phyloP scores from a whole-genome alignment of 2,797 vertebrate genomes.

The Bufotes viridis region DNA sequence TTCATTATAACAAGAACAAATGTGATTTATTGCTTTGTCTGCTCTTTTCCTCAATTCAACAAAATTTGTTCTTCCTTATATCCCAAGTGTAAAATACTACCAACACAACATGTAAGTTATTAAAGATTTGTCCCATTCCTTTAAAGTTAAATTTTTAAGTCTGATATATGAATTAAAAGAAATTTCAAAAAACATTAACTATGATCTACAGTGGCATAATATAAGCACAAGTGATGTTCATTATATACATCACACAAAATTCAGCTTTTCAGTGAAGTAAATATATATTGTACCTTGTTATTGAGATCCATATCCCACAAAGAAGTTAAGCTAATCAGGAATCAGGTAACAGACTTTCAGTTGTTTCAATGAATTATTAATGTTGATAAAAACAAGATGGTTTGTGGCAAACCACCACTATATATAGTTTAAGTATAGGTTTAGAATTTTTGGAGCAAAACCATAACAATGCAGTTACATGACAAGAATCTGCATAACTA shows the following conservation, averaged over 20 bases:
- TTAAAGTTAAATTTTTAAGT: constrained; percentile 58
- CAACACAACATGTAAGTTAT: constrained; percentile 56
- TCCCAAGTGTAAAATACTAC: constrained; percentile 57
- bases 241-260: not conserved
- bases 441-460: no score
- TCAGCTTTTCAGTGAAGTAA: not conserved
- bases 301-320: not conserved
- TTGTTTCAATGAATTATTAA: not conserved
- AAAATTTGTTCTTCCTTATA: constrained; percentile 56
- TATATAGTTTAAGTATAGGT: not conserved
- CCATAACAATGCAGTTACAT: no score
- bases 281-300: not conserved
- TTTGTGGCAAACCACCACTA: no score
- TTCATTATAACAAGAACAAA: constrained; percentile 62
- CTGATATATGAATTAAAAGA: constrained; percentile 31
- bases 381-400: not conserved
- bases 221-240: no score
- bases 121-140: constrained; percentile 51
- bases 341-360: not conserved
- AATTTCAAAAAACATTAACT: not conserved
- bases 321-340: not conserved
- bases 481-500: no score
- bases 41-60: constrained; percentile 59
- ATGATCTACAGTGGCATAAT: not conserved
- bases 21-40: constrained; percentile 63